A percentile compares a stretch with the other conserved stretches of the same genome.
Conservation (phyloP, 2,113 vertebrate species). For the Lutjanus erythropterus region DNA sequence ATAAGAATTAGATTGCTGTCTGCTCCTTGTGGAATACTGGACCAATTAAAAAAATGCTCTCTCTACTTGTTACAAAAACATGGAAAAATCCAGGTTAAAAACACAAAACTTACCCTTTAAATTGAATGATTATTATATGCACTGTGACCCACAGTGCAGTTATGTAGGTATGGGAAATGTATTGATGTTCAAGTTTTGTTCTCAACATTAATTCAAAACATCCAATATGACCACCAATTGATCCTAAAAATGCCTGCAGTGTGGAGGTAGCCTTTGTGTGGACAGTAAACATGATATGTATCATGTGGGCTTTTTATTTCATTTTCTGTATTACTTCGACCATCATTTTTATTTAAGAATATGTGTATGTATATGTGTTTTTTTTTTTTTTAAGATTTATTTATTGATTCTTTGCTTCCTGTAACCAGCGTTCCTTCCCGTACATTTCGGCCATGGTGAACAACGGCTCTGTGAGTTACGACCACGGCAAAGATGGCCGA, state of each 20-base stretch:
- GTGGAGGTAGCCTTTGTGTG: conserved; percentile 16
- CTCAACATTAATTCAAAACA: neutral
- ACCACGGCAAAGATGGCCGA: conserved; percentile 96
- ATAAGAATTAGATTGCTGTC: no score
- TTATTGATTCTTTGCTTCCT: neutral
- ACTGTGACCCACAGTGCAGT: neutral
- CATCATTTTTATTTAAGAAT: neutral
- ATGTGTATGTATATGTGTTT: neutral
- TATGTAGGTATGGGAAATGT: no score
- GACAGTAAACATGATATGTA: neutral
- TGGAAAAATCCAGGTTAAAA: no score
- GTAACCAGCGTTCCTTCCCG: conserved; percentile 92
- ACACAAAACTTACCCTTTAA: no score
- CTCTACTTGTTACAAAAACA: no score
- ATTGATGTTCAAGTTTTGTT: neutral
- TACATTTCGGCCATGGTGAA: conserved; percentile 98
- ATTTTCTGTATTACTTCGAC: neutral
- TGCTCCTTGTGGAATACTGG: no score
- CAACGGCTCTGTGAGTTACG: conserved; percentile 94
- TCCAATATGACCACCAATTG: neutral
- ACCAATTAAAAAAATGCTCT: no score
- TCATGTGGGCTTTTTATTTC: neutral
- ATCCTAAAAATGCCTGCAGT: neutral
- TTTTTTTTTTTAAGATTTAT: neutral
- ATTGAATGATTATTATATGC: no score